Base-by-base conservation (phyloP, 2,113 vertebrate species). In the Forbesichthys papilliferus region DNA sequence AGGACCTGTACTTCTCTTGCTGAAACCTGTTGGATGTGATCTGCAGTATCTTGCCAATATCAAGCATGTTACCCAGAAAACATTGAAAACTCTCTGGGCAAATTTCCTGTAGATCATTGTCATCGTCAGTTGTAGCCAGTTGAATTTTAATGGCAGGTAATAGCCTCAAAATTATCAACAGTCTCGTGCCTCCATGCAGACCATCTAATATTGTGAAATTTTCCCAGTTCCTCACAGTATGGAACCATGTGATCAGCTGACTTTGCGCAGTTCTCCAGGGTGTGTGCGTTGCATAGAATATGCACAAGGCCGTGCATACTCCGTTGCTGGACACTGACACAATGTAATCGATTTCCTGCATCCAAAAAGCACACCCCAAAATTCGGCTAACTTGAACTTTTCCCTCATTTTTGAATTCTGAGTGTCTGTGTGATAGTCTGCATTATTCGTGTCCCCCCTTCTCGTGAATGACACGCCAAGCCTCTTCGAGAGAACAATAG, bases 171-270 rank as follows among this genome's bases (percentile, higher is more conserved):
- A 57, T 55, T 48, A 49, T 61, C 11, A 9, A 20, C 3, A 46
- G 7, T 56, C 4, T 56, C 71, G 5, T 74, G 64, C n/a, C 63
- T 74, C 71, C 64, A 78, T 73, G 75, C 75, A 68, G 71, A 63
- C 56, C 63, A 69, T 67, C 72, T 76, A 33, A 63, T 76, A 52
- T 61, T 75, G 33, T 75, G 20, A 75, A 68, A 66, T 57, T 62
- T 75, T 56, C 68, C 71, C 52, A 68, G 55, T 66, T 76, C 11
- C 11, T 52, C 51, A 52, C 51, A 52, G 51, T 52, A 52, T 10
- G 51, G 51, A 52, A 52, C 9, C 3, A 10, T n/a, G 51, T 4
- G 51, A 52, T 52, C 51, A n/a, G 51, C 51, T 42, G 36, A 42
- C 7, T 42, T 58, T 58, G 56, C 56, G 7, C 56, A 58, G 16